These are phyloP conservation scores for Brachystomella parvula DNA, from an alignment of 1,140 invertebrate species.

Conservation along the genomic window DNA sequence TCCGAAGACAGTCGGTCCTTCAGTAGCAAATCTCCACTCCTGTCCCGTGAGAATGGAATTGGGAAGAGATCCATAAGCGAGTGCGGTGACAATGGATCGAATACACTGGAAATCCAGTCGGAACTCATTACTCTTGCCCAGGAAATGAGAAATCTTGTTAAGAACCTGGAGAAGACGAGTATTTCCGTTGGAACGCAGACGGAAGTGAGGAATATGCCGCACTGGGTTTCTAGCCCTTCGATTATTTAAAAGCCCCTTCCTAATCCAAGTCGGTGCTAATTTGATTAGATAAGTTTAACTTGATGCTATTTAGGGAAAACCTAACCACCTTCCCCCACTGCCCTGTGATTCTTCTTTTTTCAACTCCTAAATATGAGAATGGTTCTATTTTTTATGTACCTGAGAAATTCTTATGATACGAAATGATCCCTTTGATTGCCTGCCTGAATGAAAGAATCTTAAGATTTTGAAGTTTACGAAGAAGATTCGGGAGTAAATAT, in stretches of 20 bases:
- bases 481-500: too few relatives aligned
- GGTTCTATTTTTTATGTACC: not conserved
- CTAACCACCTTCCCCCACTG: not conserved
- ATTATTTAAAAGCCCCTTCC: conserved; percentile 25
- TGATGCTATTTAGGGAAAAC: not conserved
- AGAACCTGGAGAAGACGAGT: conserved; percentile 36
- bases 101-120: conserved; percentile 35
- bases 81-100: conserved; percentile 29
- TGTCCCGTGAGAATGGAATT: conserved; percentile 35
- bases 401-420: too few relatives aligned
- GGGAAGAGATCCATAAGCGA: conserved; percentile 36
- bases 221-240: conserved; percentile 37
- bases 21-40: conserved; percentile 37
- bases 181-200: conserved; percentile 33
- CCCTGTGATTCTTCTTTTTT: not conserved
- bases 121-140: conserved; percentile 37
- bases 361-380: not conserved
- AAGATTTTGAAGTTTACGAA: too few relatives aligned
- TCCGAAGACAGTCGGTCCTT: conserved; percentile 38
- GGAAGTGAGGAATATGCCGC: conserved; percentile 13
- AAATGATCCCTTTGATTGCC: too few relatives aligned
- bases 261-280: not conserved
- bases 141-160: conserved; percentile 36
- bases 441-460: too few relatives aligned
- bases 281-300: not conserved